Evolutionary conservation across 2,797 vertebrate genomes (phyloP).

Genomic region (Pelobates cultripes): DNA sequence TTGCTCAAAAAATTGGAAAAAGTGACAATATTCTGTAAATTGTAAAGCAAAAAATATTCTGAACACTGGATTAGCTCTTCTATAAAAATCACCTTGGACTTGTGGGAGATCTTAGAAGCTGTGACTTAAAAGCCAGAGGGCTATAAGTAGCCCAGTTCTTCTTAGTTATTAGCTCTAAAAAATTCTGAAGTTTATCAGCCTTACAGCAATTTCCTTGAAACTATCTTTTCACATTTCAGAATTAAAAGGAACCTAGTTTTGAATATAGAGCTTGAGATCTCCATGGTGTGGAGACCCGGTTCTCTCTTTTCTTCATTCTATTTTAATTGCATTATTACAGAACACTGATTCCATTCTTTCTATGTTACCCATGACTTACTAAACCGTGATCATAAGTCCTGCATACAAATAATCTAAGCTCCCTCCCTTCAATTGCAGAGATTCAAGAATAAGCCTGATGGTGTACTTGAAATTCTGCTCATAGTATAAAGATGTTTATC

Average conservation of each 20-base stretch:
- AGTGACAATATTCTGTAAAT: too few relatives aligned
- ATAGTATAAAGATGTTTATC: constrained; percentile 10
- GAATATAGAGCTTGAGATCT: constrained; percentile 8
- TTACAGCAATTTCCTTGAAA: background rate
- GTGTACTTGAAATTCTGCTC: constrained; percentile 8
- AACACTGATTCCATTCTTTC: constrained; percentile 49
- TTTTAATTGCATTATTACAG: constrained; percentile 57
- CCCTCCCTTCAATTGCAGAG: background rate
- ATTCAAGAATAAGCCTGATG: background rate
- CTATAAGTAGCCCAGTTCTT: background rate
- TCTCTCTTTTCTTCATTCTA: constrained; percentile 40
- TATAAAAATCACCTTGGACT: too few relatives aligned
- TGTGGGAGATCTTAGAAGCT: too few relatives aligned
- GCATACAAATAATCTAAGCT: constrained; percentile 33
- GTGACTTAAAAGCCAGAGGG: too few relatives aligned
- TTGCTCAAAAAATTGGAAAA: too few relatives aligned
- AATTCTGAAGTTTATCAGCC: background rate
- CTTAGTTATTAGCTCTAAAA: background rate
- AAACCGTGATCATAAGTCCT: constrained; percentile 19
- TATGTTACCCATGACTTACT: constrained; percentile 49
- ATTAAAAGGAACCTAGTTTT: constrained; percentile 2
- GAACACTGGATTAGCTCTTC: too few relatives aligned
- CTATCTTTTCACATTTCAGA: constrained; percentile 8
- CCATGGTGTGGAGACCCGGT: constrained; percentile 21
- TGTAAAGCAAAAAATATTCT: too few relatives aligned